Conservation (phyloP, 2,797 vertebrate genomes). For the Typhlichthys eigenmanni region DNA sequence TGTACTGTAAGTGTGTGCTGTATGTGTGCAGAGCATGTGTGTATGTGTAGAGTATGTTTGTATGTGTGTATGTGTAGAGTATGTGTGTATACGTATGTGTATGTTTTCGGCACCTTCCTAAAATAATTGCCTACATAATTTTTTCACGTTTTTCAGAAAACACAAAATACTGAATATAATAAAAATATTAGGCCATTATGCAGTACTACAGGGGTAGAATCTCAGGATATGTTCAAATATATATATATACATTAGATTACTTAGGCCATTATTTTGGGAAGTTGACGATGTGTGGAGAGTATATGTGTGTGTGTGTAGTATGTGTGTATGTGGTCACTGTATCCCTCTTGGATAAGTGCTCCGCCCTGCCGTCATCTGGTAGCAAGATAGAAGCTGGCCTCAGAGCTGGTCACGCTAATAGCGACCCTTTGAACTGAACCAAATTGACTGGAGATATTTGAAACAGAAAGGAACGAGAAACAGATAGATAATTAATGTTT, state of each 20-base stretch:
- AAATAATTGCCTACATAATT: no score
- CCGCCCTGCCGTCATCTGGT: slow-evolving; percentile 52
- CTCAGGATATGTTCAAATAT: no score
- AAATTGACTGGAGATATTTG: slow-evolving; percentile 62
- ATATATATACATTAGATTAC: no score
- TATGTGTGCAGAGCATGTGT: not conserved
- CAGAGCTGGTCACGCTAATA: slow-evolving; percentile 69
- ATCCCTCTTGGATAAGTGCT: slow-evolving; percentile 53
- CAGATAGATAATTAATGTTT: slow-evolving; percentile 57
- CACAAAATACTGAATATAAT: no score
- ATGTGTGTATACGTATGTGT: no score
- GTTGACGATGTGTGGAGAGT: no score
- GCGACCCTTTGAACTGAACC: slow-evolving; percentile 71
- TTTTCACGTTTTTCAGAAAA: no score
- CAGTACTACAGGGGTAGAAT: no score
- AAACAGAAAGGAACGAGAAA: slow-evolving; percentile 23
- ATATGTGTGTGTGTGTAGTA: not conserved
- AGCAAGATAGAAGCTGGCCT: slow-evolving; percentile 54
- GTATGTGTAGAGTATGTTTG: not conserved
- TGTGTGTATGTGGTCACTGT: slow-evolving; percentile 44
- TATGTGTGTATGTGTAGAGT: no score
- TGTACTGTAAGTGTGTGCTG: slow-evolving; percentile 2
- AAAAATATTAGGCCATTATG: no score
- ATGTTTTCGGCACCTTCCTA: no score
- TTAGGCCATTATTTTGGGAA: no score